Base-by-base conservation (phyloP, 2,113 vertebrate species). In the Ammodytes marinus region DNA sequence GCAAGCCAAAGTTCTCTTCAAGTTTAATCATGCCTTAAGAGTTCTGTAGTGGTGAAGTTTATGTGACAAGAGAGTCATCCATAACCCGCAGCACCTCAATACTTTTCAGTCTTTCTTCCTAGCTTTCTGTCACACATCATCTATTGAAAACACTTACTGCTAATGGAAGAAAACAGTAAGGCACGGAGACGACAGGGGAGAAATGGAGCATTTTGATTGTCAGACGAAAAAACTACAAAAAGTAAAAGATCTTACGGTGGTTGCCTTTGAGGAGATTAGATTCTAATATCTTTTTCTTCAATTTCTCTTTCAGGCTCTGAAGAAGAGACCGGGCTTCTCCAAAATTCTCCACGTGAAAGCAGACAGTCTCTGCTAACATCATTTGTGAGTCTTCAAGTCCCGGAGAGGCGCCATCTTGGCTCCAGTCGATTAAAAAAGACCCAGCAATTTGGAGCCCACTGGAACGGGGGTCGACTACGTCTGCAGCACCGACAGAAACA, bases 331-430 rank as follows among this genome's bases (percentile, higher is more conserved):
- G 0, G 98, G 98, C 76, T 99, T 99, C 94, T 99, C 98, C 84
- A 99, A 99, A 95, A 99, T 99, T 50, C 95, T 99, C 90, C 98
- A 99, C 43, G 95, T 99, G 90, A 99, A 99, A 91, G 98, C 98
- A 71, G 98, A 99, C 84, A 96, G 95, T 60, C 90, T 97, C 91
- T 99, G 98, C 95, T 99, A 98, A 97, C 96, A 91, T 91, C 91
- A 55, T 79, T 74, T 40, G 58, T 77, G 79, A 77, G 65, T 52
- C 68, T 70, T 68, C 52, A 72, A 54, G 39, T 76, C 78, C 73
- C 76, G 67, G 39, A 69, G 78, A 80, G 67, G 52, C 1, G 73
- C 77, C 77, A 79, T 77, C 79, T 68, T 10, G 79, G 71, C 70
- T 85, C 52, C 84, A 64, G 72, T 79, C 74, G 64, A 19, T 82